A percentile compares a stretch with the other conserved stretches of the same genome.
Conservation (phyloP, 2,113 vertebrate genomes). For the Sitta europaea region DNA sequence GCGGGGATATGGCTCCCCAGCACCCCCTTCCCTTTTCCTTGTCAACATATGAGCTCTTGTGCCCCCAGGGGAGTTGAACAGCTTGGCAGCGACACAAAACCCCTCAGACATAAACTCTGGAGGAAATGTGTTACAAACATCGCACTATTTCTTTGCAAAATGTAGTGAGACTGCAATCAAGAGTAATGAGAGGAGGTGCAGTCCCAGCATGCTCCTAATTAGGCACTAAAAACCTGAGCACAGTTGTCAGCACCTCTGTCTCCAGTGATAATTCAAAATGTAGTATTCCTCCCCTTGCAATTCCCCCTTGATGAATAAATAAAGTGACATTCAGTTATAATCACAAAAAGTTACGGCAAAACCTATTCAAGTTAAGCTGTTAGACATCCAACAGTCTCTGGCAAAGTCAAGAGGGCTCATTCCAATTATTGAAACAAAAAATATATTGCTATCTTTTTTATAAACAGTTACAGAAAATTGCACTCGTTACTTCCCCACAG, state of each 20-base stretch:
- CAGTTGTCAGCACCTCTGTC: background rate
- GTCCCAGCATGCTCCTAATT: background rate
- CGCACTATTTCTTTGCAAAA: background rate
- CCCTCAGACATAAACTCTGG: background rate
- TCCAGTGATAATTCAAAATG: background rate
- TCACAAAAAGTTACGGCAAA: background rate
- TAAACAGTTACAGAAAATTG: background rate
- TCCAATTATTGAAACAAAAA: background rate
- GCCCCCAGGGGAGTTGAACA: background rate
- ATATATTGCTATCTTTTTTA: background rate
- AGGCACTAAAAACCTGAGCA: background rate
- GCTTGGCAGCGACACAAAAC: background rate
- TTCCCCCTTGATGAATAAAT: background rate
- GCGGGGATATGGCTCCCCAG: background rate
- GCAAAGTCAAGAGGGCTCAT: background rate
- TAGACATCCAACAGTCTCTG: background rate
- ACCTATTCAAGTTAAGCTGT: background rate
- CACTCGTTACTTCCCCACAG: background rate
- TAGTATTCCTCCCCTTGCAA: background rate
- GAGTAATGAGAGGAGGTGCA: background rate
- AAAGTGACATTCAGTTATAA: background rate
- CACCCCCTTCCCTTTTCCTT: background rate
- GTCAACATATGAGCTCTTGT: background rate
- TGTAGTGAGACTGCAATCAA: background rate
- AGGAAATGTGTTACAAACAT: constrained; percentile 2